These are phyloP conservation scores for Megathymus violae DNA, from an alignment of 1,140 invertebrate species.

Conservation along the genomic window DNA sequence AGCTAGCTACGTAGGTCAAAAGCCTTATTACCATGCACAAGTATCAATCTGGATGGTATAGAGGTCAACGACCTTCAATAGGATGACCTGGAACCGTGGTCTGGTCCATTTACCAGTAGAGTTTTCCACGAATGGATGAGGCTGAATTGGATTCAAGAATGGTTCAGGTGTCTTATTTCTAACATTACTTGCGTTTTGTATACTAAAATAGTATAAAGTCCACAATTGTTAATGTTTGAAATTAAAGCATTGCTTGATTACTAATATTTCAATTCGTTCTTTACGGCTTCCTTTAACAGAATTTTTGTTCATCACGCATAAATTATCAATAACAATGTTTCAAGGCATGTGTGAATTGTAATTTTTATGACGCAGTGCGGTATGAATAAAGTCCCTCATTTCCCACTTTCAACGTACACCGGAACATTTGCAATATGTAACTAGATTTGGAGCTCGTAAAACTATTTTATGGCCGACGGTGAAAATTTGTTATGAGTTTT, in stretches of 20 bases:
- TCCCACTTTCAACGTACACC: conserved; percentile 21
- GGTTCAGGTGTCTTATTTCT: no score
- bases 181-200: no score
- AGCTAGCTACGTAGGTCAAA: no score
- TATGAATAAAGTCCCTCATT: conserved; percentile 36
- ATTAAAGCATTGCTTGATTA: neutral
- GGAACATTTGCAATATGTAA: conserved; percentile 35
- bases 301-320: neutral
- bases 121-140: no score
- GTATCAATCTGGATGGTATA: no score
- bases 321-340: neutral
- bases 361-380: conserved; percentile 33
- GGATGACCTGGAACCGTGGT: no score
- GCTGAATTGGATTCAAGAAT: no score
- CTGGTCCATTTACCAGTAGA: no score
- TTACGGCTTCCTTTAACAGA: neutral
- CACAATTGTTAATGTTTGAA: neutral
- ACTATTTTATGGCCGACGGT: conserved; percentile 32
- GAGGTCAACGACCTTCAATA: no score
- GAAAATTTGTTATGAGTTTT: conserved; percentile 32
- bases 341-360: conserved; percentile 11
- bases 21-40: no score
- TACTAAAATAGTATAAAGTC: no score
- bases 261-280: no score
- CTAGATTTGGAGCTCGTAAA: conserved; percentile 36